Percentiles rank a stretch among this genome's conserved stretches.
These are phyloP conservation scores for Drosophila limbata DNA, from an alignment of 2,888 invertebrate species.

Conservation along the genomic window DNA sequence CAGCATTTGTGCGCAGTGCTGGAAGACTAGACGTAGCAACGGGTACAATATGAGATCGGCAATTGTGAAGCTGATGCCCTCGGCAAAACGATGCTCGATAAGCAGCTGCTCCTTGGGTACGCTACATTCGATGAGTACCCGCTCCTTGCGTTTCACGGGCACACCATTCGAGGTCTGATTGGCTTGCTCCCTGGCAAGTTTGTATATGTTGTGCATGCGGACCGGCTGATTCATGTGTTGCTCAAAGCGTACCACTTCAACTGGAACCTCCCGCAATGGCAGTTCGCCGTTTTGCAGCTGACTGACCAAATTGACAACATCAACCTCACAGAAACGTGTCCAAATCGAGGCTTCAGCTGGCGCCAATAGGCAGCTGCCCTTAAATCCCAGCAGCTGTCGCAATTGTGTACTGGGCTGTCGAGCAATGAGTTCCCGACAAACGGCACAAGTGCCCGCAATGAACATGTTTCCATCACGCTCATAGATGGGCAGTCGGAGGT, in stretches of 20 bases:
- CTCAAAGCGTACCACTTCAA: slow-evolving; percentile 92
- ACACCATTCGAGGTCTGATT: slow-evolving; percentile 79
- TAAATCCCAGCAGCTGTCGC: slow-evolving; percentile 89
- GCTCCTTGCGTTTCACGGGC: slow-evolving; percentile 69
- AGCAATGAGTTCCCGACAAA: slow-evolving; percentile 88
- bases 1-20: slow-evolving; percentile 82
- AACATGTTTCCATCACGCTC: slow-evolving; percentile 86
- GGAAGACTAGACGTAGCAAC: slow-evolving; percentile 88
- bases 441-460: slow-evolving; percentile 92
- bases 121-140: slow-evolving; percentile 86
- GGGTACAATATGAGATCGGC: slow-evolving; percentile 93
- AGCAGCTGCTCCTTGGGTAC: slow-evolving; percentile 81
- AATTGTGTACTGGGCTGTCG: slow-evolving; percentile 73
- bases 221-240: slow-evolving; percentile 93
- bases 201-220: slow-evolving; percentile 93
- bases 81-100: slow-evolving; percentile 90
- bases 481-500: slow-evolving; percentile 88
- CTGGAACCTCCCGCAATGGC: slow-evolving; percentile 86
- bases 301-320: slow-evolving; percentile 88
- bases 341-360: slow-evolving; percentile 94
- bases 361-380: slow-evolving; percentile 91
- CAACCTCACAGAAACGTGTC: slow-evolving; percentile 97
- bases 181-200: slow-evolving; percentile 88
- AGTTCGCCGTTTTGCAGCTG: slow-evolving; percentile 84
- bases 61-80: slow-evolving; percentile 93